phyloP scores from a whole-genome alignment of 2,888 invertebrate species.

The Stegophylla sp. region DNA sequence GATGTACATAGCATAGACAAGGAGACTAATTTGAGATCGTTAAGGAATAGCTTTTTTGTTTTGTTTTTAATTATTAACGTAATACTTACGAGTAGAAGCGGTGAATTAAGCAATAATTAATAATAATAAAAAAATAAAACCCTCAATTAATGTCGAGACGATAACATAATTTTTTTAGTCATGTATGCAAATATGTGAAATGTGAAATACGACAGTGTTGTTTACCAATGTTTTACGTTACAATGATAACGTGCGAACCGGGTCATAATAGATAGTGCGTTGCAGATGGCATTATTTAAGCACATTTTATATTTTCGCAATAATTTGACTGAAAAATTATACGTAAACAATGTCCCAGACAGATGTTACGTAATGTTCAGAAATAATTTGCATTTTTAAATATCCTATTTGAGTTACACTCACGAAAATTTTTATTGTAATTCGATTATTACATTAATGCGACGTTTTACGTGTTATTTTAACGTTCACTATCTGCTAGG shows the following conservation, averaged over 20 bases:
- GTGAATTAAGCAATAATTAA: background rate
- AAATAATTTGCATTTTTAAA: slow-evolving; percentile 34
- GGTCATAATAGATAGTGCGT: slow-evolving; percentile 36
- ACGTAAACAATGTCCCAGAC: slow-evolving; percentile 12
- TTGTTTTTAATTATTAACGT: background rate
- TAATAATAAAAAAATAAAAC: slow-evolving; percentile 6
- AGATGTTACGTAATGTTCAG: slow-evolving; percentile 31
- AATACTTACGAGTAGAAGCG: background rate
- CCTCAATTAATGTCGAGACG: background rate
- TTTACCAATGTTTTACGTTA: slow-evolving; percentile 15
- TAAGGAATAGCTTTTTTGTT: background rate
- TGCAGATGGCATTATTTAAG: slow-evolving; percentile 16
- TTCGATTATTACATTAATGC: background rate
- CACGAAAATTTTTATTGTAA: background rate
- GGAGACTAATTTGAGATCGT: background rate
- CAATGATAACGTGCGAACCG: slow-evolving; percentile 43
- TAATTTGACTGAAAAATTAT: slow-evolving; percentile 23
- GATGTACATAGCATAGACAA: background rate
- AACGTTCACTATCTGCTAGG: background rate
- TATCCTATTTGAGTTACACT: background rate
- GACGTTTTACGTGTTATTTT: background rate
- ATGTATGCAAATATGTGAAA: background rate
- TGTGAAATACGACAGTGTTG: slow-evolving; percentile 3
- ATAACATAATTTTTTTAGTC: background rate
- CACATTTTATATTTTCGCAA: slow-evolving; percentile 34